These are phyloP conservation scores for Otis tarda DNA, from an alignment of 2,113 vertebrate species.

Conservation along the genomic window DNA sequence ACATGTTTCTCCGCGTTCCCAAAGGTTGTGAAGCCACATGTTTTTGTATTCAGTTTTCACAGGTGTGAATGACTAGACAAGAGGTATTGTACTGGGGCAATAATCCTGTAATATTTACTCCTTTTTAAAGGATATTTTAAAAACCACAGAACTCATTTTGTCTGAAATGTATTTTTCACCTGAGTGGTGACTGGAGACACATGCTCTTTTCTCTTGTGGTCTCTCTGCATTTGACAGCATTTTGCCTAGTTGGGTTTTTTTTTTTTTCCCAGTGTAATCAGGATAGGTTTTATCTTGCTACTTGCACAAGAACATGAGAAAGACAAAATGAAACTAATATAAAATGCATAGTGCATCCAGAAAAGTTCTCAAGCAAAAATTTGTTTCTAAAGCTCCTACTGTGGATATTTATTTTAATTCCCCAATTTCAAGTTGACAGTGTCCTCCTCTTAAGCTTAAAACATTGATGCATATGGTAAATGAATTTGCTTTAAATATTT, in stretches of 20 bases:
- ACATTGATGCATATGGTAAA: neutral
- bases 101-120: neutral
- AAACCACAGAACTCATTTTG: neutral
- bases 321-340: neutral
- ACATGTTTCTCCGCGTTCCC: neutral
- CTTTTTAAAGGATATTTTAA: neutral
- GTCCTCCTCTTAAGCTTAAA: neutral
- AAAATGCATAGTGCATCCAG: neutral
- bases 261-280: neutral
- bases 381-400: neutral
- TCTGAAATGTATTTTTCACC: conserved; percentile 2
- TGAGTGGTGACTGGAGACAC: neutral
- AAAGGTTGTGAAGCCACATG: neutral
- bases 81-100: neutral
- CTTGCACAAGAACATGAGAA: neutral
- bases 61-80: neutral
- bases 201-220: neutral
- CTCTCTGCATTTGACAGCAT: neutral
- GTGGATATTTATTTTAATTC: neutral
- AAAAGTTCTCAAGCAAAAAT: neutral
- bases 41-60: neutral
- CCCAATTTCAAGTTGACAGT: neutral
- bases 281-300: neutral
- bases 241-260: neutral
- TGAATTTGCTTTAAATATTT: neutral